Conservation (phyloP, 2,113 vertebrate species). For the Coreoperca whiteheadi region DNA sequence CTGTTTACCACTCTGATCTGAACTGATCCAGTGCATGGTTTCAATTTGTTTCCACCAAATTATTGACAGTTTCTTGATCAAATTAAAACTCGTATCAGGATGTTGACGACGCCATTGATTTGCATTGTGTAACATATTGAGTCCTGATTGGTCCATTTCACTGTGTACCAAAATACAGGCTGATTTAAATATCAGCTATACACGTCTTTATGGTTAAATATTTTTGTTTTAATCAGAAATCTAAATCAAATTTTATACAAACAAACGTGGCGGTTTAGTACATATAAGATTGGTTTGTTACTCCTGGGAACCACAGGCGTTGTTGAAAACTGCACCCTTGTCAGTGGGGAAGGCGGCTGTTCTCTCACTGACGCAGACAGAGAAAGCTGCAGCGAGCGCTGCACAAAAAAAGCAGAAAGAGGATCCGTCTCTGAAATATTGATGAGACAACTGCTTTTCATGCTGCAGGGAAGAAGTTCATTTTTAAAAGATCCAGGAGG, state of each 20-base stretch:
- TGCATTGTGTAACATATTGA: not conserved
- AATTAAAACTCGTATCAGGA: constrained; percentile 21
- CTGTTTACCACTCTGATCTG: constrained; percentile 40
- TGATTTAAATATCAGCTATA: constrained; percentile 2
- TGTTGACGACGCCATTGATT: constrained; percentile 22
- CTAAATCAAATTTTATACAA: constrained; percentile 9
- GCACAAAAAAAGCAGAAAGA: constrained; percentile 64
- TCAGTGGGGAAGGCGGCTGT: constrained; percentile 41
- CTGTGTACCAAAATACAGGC: constrained; percentile 13
- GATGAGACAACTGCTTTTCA: constrained; percentile 61
- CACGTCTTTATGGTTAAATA: constrained; percentile 2
- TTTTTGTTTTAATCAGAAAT: constrained; percentile 25
- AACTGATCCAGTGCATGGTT: constrained; percentile 55
- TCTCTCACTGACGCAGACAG: constrained; percentile 51
- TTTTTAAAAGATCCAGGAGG: constrained; percentile 33
- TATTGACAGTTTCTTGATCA: constrained; percentile 24
- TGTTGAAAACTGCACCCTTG: constrained; percentile 49
- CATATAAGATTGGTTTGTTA: constrained; percentile 35
- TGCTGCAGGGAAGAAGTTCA: constrained; percentile 29
- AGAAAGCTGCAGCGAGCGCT: constrained; percentile 35
- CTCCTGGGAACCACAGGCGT: constrained; percentile 48
- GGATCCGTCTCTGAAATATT: constrained; percentile 77
- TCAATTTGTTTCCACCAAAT: constrained; percentile 54
- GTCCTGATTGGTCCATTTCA: constrained; percentile 7
- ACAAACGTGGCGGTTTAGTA: not conserved